A percentile compares a stretch with the other conserved stretches of the same genome.
Evolutionary conservation across 1,140 invertebrate genomes (phyloP).

Genomic region (Eueides isabella): DNA sequence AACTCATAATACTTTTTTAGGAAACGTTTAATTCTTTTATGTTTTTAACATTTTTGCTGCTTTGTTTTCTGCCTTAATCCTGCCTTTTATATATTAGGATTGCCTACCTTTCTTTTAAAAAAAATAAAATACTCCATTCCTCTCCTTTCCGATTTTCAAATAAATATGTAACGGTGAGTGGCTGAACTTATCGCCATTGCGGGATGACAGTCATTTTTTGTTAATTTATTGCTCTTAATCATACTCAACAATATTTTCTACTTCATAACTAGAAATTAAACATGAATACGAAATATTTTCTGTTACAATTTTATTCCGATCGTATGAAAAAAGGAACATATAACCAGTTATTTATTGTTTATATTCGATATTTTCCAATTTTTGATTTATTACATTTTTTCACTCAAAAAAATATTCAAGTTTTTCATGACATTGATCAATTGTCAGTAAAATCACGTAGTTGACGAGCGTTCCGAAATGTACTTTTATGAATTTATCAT

Average conservation of each 20-base stretch:
- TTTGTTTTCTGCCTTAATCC: too few species aligned
- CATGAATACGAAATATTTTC: background rate
- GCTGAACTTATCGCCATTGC: too few species aligned
- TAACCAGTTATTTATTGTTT: background rate
- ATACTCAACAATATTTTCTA: background rate
- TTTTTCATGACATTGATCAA: conserved; percentile 18
- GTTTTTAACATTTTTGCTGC: too few species aligned
- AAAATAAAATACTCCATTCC: too few species aligned
- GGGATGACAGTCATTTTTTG: too few species aligned
- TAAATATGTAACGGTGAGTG: too few species aligned
- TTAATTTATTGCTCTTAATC: too few species aligned
- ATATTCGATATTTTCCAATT: background rate
- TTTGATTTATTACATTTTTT: background rate
- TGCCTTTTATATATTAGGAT: too few species aligned
- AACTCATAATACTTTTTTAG: too few species aligned
- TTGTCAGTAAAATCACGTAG: conserved; percentile 33
- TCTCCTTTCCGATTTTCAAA: too few species aligned
- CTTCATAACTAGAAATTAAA: conserved; percentile 4
- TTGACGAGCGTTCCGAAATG: conserved; percentile 23
- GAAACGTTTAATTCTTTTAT: too few species aligned
- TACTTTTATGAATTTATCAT: conserved; percentile 33
- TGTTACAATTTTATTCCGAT: background rate
- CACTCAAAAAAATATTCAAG: background rate
- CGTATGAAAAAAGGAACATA: background rate
- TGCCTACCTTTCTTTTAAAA: too few species aligned